These are phyloP conservation scores for Contarinia nasturtii DNA, from an alignment of 1,140 invertebrate genomes.

Conservation along the genomic window DNA sequence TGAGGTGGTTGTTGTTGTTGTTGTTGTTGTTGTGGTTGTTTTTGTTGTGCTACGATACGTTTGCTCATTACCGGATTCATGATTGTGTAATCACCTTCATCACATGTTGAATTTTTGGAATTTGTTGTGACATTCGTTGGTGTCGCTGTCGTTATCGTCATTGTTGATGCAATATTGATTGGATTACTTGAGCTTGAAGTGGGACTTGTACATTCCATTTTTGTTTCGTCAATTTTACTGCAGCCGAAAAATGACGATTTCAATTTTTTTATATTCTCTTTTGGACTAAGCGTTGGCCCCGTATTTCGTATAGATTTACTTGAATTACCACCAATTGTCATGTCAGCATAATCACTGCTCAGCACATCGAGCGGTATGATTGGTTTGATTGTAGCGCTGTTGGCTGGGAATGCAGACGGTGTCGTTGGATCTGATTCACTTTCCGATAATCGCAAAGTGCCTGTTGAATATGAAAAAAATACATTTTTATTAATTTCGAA, in stretches of 20 bases:
- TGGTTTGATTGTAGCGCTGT: neutral
- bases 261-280: neutral
- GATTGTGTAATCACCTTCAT: slow-evolving; percentile 5
- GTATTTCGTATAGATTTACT: neutral
- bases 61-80: slow-evolving; percentile 1
- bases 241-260: no score
- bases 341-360: slow-evolving; percentile 3
- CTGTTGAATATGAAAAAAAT: slow-evolving; percentile 1
- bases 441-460: slow-evolving; percentile 10
- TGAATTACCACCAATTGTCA: neutral
- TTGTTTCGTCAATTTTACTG: neutral
- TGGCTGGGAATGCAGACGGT: neutral
- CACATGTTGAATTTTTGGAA: slow-evolving; percentile 3
- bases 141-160: neutral
- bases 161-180: neutral
- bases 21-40: neutral
- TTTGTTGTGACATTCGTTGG: neutral
- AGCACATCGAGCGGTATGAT: slow-evolving; percentile 2
- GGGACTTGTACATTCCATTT: neutral
- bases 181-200: neutral
- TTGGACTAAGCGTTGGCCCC: neutral
- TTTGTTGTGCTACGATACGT: neutral
- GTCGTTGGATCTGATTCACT: neutral
- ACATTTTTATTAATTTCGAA: no score
- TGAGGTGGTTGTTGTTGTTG: neutral